phyloP scores from a whole-genome alignment of 2,113 vertebrate genomes.

The human (Homo sapiens) region GRCh38 chr15:97086001-97086500 shows the following conservation, averaged over 20 bases:
- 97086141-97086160: conserved; percentile 73
- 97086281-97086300: conserved; percentile 74
- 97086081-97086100: conserved; percentile 83
- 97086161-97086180: conserved; percentile 60
- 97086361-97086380: conserved; percentile 59
- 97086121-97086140: conserved; percentile 81
- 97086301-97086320: conserved; percentile 58
- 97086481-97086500: neutral
- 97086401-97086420: conserved; percentile 66
- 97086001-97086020: conserved; percentile 80
- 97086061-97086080: conserved; percentile 81
- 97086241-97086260: neutral
- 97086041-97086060: conserved; percentile 89
- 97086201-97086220: conserved; percentile 75
- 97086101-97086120: conserved; percentile 75
- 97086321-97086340: conserved; percentile 25
- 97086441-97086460: neutral
- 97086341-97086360: conserved; percentile 49
- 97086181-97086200: conserved; percentile 68
- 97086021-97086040: conserved; percentile 86
- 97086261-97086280: conserved; percentile 43
- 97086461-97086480: conserved; percentile 19
- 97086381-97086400: conserved; percentile 62
- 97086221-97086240: conserved; percentile 45
- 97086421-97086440: conserved; percentile 50